Evolutionary conservation across 2,113 vertebrate species (phyloP).

Genomic region (pig (Sus scrofa)): T2T-Sscrofa CM000819.6:119438001-119438500

Average conservation of each 20-base stretch:
- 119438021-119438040: too few species aligned
- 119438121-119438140: too few species aligned
- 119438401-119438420: not conserved
- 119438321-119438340: not conserved
- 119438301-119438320: not conserved
- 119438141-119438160: too few species aligned
- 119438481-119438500: not conserved
- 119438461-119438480: not conserved
- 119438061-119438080: too few species aligned
- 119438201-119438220: not conserved
- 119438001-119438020: too few species aligned
- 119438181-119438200: not conserved
- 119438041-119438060: too few species aligned
- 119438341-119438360: not conserved
- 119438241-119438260: slow-evolving; percentile 33
- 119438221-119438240: not conserved
- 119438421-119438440: not conserved
- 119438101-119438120: too few species aligned
- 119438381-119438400: not conserved
- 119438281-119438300: slow-evolving; percentile 10
- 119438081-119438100: too few species aligned
- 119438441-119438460: not conserved
- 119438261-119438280: not conserved
- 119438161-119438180: slow-evolving; percentile 39
- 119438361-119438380: slow-evolving; percentile 48